A percentile compares a stretch with the other conserved stretches of the same genome.
These are phyloP conservation scores for Polymixis flavicincta DNA, from an alignment of 2,888 invertebrate species.

Conservation along the genomic window DNA sequence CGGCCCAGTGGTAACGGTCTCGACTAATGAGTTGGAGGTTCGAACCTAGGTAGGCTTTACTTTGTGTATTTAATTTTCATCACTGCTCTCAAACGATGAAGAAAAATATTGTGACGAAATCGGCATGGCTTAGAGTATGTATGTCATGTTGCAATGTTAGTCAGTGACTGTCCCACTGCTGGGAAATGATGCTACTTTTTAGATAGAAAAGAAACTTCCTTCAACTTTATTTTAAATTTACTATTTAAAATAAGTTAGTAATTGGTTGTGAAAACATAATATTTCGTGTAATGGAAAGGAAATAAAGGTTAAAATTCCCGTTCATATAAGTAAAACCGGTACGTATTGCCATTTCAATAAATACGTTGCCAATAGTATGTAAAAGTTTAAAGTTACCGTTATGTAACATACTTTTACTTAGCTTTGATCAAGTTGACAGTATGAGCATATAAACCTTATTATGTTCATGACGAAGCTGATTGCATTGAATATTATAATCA, in stretches of 20 bases:
- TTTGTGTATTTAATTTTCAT: no score
- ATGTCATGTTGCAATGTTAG: not conserved
- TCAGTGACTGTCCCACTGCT: not conserved
- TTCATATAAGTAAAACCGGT: slow-evolving; percentile 5
- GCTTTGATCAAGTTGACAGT: not conserved
- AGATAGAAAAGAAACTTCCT: no score
- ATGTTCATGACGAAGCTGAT: not conserved
- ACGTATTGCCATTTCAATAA: slow-evolving; percentile 8
- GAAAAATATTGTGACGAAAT: no score
- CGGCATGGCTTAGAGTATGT: not conserved
- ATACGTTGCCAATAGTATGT: not conserved
- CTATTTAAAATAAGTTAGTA: not conserved
- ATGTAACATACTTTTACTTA: slow-evolving; percentile 19
- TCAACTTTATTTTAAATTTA: not conserved
- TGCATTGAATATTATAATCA: not conserved
- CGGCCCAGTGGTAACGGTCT: no score
- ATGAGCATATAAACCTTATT: not conserved
- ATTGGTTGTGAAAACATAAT: not conserved
- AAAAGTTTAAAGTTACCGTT: slow-evolving; percentile 1
- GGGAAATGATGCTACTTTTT: no score
- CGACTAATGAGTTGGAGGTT: no score
- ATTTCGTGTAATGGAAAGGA: not conserved
- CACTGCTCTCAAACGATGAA: no score
- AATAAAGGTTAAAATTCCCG: not conserved
- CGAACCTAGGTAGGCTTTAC: no score